phyloP scores from a whole-genome alignment of 2,797 vertebrate species.

The Alca torda region DNA sequence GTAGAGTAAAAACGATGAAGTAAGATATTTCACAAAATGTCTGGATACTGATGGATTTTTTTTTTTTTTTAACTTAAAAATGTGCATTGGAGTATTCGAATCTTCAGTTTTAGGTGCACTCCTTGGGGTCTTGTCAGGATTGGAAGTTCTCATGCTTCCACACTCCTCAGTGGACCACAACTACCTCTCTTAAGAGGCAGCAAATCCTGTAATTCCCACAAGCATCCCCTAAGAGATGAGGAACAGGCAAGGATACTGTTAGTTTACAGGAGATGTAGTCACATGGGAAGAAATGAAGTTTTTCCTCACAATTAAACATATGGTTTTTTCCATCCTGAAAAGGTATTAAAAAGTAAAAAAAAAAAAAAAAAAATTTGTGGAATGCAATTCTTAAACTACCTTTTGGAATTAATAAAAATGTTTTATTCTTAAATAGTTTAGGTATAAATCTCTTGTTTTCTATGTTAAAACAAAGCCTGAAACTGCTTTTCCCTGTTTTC shows the following conservation, averaged over 20 bases:
- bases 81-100: neutral
- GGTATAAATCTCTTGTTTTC: neutral
- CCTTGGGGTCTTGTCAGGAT: neutral
- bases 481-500: neutral
- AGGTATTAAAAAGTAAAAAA: neutral
- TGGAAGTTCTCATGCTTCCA: neutral
- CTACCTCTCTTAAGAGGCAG: neutral
- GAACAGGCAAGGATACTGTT: neutral
- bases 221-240: neutral
- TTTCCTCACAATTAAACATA: neutral
- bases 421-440: neutral
- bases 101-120: neutral
- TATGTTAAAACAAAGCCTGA: neutral
- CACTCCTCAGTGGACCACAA: neutral
- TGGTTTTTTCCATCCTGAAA: neutral
- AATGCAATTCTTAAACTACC: neutral
- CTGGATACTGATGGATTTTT: neutral
- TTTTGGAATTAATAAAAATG: neutral
- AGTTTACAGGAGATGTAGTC: neutral
- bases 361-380: neutral
- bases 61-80: neutral
- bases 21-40: neutral
- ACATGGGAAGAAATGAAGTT: neutral
- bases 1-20: neutral
- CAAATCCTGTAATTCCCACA: neutral